A percentile compares a stretch with the other conserved stretches of the same genome.
phyloP scores from a whole-genome alignment of 2,797 vertebrate species.

The Molossus alvarezi region DNA sequence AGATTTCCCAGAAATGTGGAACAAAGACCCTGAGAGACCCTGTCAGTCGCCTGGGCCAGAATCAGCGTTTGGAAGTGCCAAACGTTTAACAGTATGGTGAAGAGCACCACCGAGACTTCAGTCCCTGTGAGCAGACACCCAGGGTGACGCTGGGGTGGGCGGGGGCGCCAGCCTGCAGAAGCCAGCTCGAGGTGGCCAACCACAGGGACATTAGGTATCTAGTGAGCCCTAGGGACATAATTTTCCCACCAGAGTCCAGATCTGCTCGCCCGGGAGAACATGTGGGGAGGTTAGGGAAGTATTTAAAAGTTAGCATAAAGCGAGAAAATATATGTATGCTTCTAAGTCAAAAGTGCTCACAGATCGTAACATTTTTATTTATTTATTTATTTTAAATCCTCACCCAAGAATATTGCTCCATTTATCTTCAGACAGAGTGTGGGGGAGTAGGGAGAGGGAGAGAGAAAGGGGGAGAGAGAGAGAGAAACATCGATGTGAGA shows the following conservation, averaged over 20 bases:
- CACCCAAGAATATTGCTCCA: too few species aligned
- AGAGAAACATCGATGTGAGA: too few species aligned
- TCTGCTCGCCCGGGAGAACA: not conserved
- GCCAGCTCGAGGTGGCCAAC: not conserved
- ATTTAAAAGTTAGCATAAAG: slow-evolving; percentile 5
- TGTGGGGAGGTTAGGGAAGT: not conserved
- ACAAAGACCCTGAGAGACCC: not conserved
- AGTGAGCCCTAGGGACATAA: not conserved
- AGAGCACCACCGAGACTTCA: not conserved
- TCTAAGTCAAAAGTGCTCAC: slow-evolving; percentile 7
- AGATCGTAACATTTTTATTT: not conserved
- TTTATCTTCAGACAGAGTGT: too few species aligned
- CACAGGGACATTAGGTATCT: not conserved
- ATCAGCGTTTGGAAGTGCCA: not conserved
- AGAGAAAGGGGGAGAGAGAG: too few species aligned
- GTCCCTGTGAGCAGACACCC: not conserved
- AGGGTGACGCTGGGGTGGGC: not conserved
- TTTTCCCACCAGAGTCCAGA: not conserved
- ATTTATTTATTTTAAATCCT: too few species aligned
- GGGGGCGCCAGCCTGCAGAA: too few species aligned
- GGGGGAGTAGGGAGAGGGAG: too few species aligned
- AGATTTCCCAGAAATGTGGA: slow-evolving; percentile 26
- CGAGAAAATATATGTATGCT: not conserved
- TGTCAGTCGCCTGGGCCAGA: not conserved
- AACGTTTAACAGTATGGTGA: not conserved